phyloP scores from a whole-genome alignment of 1,140 invertebrate genomes.

The Papilio dardanus region DNA sequence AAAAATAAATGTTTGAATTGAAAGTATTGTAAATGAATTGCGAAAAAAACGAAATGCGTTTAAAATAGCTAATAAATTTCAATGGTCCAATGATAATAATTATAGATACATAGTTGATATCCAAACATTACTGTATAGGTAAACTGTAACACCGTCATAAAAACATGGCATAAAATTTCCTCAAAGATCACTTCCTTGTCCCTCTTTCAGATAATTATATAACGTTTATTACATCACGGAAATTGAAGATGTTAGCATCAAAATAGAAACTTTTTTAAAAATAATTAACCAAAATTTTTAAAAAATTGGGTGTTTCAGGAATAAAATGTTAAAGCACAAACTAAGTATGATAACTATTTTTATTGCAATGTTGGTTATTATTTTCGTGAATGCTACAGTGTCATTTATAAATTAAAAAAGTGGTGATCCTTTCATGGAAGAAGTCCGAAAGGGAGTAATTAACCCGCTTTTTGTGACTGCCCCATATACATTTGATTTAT shows the following conservation, averaged over 20 bases:
- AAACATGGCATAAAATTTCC: not conserved
- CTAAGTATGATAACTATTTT: not conserved
- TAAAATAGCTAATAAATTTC: constrained; percentile 34
- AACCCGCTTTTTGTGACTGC: constrained; percentile 75
- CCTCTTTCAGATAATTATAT: too few relatives aligned
- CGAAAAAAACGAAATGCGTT: constrained; percentile 44
- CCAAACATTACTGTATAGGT: not conserved
- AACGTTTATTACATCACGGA: not conserved
- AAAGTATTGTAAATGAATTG: constrained; percentile 40
- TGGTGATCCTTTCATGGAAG: constrained; percentile 71
- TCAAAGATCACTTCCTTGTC: too few relatives aligned
- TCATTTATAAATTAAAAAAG: constrained; percentile 52
- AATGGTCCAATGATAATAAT: not conserved
- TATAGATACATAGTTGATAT: not conserved
- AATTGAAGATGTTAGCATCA: not conserved
- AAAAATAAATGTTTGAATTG: constrained; percentile 50
- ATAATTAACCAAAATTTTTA: too few relatives aligned
- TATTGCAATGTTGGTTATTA: constrained; percentile 24
- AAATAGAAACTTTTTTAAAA: not conserved
- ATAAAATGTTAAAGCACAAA: not conserved
- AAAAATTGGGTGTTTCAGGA: too few relatives aligned
- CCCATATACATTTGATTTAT: constrained; percentile 81
- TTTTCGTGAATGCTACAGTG: constrained; percentile 28
- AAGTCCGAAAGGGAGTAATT: constrained; percentile 71
- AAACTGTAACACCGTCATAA: not conserved